Conservation (phyloP, 2,888 invertebrate genomes). For the Pterostichus madidus region DNA sequence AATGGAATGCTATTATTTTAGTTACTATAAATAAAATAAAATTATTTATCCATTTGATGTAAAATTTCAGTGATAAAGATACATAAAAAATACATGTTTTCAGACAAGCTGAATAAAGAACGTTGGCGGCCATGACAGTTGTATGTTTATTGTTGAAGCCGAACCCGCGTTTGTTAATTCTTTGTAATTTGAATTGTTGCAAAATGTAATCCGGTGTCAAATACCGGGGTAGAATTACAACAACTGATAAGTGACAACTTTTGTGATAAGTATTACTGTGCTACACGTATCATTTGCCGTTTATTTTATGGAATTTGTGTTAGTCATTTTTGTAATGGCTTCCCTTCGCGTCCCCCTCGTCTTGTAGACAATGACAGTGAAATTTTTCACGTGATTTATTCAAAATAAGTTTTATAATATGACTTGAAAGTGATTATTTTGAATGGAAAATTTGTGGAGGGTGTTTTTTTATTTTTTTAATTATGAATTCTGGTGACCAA, state of each 20-base stretch:
- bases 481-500: constrained; percentile 82
- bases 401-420: constrained; percentile 70
- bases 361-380: constrained; percentile 83
- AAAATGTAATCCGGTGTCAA: constrained; percentile 53
- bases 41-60: background rate
- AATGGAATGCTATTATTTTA: background rate
- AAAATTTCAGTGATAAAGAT: constrained; percentile 5
- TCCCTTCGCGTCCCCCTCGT: constrained; percentile 85
- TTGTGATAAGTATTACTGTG: constrained; percentile 61
- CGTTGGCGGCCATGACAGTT: constrained; percentile 66
- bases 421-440: constrained; percentile 69
- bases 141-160: constrained; percentile 67
- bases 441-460: constrained; percentile 71
- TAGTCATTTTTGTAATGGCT: constrained; percentile 81
- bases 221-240: constrained; percentile 10
- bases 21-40: constrained; percentile 3
- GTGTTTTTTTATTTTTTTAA: constrained; percentile 69
- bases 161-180: constrained; percentile 66
- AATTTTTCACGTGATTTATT: constrained; percentile 77
- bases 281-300: constrained; percentile 40
- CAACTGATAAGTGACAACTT: constrained; percentile 38
- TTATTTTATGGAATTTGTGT: constrained; percentile 68
- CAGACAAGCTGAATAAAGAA: constrained; percentile 42
- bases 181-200: constrained; percentile 62
- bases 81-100: constrained; percentile 57